These are phyloP conservation scores for Carcina quercana DNA, from an alignment of 2,888 invertebrate species.

Conservation along the genomic window DNA sequence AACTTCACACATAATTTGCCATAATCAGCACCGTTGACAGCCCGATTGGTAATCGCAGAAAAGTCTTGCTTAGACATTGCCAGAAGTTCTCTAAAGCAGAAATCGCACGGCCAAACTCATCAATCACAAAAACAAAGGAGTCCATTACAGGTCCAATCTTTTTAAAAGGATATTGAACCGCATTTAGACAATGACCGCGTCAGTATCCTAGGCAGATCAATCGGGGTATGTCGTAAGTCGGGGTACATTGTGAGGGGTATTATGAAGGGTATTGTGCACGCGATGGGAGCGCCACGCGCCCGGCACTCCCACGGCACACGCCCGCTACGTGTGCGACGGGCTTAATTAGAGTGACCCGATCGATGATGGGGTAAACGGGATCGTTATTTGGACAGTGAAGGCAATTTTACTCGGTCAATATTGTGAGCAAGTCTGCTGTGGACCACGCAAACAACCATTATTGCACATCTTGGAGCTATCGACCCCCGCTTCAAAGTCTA, in stretches of 20 bases:
- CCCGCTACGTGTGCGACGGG: slow-evolving; percentile 31
- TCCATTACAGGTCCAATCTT: slow-evolving; percentile 26
- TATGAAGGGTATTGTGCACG: slow-evolving; percentile 56
- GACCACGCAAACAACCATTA: no score
- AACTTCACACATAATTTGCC: no score
- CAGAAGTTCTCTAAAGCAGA: no score
- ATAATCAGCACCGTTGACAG: no score
- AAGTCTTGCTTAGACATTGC: no score
- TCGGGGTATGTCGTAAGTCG: slow-evolving; percentile 27
- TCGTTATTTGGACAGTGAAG: background rate
- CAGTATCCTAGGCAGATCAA: slow-evolving; percentile 33
- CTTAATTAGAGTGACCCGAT: slow-evolving; percentile 30
- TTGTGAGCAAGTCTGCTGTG: no score
- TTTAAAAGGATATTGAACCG: slow-evolving; percentile 33
- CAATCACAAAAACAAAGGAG: slow-evolving; percentile 6
- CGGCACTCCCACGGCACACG: slow-evolving; percentile 71
- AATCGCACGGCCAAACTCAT: no score
- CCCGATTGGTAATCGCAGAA: no score
- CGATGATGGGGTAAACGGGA: no score
- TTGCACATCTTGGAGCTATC: no score
- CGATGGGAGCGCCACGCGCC: slow-evolving; percentile 72
- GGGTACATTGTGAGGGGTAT: no score
- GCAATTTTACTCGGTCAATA: slow-evolving; percentile 5
- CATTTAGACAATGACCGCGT: slow-evolving; percentile 37
- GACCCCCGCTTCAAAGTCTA: no score